Evolutionary conservation across 2,888 invertebrate genomes (phyloP), one percentile per base, ranked within the genome.

Genomic region (Trimorus sp.): DNA sequence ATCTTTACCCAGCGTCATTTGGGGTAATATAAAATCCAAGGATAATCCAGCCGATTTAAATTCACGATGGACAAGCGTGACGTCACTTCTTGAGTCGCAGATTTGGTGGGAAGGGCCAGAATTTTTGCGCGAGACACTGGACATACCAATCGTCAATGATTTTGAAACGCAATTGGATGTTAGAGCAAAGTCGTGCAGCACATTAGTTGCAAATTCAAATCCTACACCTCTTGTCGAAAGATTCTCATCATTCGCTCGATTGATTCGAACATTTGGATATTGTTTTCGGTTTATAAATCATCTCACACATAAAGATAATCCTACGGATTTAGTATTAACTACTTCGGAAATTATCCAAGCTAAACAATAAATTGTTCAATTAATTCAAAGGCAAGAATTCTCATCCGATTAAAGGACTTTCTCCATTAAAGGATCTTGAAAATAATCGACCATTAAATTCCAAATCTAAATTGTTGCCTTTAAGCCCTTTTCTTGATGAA

Each of bases 41-140:
- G 36, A 45, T 26, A 62, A 62, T 48, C 48, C 62, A 3, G 62
- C 62, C 0, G 62, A 62, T 48, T 48, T 62, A 4, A 59, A 59
- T 16, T 59, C 59, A 1, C 59, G 59, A 8, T 40, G 59, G 6
- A 38, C 38, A 3, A n/a, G 9, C 1, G 7, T 15, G 5, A 2
- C 12, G 5, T 12, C 45, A 16, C 11, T 62, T n/a, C 4, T 36
- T 1, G 36, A 11, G 12, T 62, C 48, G 1, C 0, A 5, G 8
- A n/a, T 62, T 1, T 62, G 62, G 62, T 62, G 62, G 62, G 7
- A 48, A 11, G 62, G 62, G 0, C 62, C 62, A 9, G 36, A 42
- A 26, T 48, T 26, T 45, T 48, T 62, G 9, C 12, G 15, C 5
- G 9, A 14, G 4, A 7, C 53, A 16, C 1, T 53, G 5, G 7